These are phyloP conservation scores for Propithecus deckenii DNA, from an alignment of 2,797 vertebrate genomes.

Conservation along the genomic window DNA sequence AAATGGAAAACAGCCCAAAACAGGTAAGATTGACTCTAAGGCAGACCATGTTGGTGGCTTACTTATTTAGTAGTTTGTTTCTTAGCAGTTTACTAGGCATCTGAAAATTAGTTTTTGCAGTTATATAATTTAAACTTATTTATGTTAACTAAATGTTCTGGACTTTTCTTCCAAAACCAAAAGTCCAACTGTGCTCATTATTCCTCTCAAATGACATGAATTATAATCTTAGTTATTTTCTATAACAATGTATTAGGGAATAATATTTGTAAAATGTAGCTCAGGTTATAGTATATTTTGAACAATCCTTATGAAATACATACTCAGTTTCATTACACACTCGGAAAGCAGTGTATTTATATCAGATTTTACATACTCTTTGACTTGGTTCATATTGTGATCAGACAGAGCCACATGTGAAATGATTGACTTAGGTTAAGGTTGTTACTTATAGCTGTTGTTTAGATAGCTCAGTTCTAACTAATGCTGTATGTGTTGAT, in stretches of 20 bases:
- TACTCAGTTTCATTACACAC: background rate
- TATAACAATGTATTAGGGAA: background rate
- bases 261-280: background rate
- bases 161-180: background rate
- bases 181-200: background rate
- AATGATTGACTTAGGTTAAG: background rate
- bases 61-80: background rate
- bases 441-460: background rate
- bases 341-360: background rate
- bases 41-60: background rate
- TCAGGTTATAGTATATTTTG: conserved; percentile 11
- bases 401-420: background rate
- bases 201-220: background rate
- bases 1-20: background rate
- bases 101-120: background rate
- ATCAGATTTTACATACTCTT: background rate
- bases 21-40: conserved; percentile 64
- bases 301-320: background rate
- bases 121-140: background rate
- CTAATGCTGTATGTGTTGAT: background rate
- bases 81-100: background rate
- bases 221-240: conserved; percentile 25
- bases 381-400: background rate
- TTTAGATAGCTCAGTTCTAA: background rate
- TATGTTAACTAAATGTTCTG: background rate